phyloP scores from a whole-genome alignment of 2,888 invertebrate genomes.

The Nomada hirtipes region DNA sequence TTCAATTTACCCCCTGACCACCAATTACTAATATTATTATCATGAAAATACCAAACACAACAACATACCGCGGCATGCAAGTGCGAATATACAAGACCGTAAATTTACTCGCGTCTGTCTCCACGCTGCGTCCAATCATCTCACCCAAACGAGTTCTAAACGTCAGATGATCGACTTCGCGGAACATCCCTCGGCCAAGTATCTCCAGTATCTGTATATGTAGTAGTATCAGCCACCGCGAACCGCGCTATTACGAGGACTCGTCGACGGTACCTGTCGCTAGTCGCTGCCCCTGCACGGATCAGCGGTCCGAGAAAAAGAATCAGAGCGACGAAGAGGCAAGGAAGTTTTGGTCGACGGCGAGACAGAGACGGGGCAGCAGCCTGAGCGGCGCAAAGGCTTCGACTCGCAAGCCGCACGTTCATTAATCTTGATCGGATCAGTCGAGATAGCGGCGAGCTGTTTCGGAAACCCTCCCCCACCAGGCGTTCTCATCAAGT shows the following conservation, averaged over 20 bases:
- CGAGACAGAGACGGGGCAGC: constrained; percentile 48
- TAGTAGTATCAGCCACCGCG: constrained; percentile 56
- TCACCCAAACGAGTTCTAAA: background rate
- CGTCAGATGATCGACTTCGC: background rate
- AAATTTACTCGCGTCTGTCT: background rate
- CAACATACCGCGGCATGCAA: no score
- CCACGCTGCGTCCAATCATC: background rate
- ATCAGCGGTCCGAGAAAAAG: constrained; percentile 50
- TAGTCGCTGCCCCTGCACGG: constrained; percentile 74
- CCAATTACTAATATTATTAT: no score
- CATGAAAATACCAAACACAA: no score
- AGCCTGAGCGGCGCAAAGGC: constrained; percentile 78
- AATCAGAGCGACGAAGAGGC: constrained; percentile 39
- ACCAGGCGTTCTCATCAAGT: constrained; percentile 78
- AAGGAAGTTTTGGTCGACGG: background rate
- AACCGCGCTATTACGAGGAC: constrained; percentile 70
- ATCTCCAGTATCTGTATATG: no score
- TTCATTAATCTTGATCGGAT: constrained; percentile 86
- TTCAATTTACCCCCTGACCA: no score
- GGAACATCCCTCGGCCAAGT: background rate
- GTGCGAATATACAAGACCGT: no score
- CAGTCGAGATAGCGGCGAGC: constrained; percentile 84
- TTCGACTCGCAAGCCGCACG: constrained; percentile 86
- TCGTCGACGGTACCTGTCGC: constrained; percentile 78
- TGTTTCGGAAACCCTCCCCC: constrained; percentile 83